Base-by-base conservation (phyloP, 2,113 vertebrate genomes). In the Arvicanthis niloticus region DNA sequence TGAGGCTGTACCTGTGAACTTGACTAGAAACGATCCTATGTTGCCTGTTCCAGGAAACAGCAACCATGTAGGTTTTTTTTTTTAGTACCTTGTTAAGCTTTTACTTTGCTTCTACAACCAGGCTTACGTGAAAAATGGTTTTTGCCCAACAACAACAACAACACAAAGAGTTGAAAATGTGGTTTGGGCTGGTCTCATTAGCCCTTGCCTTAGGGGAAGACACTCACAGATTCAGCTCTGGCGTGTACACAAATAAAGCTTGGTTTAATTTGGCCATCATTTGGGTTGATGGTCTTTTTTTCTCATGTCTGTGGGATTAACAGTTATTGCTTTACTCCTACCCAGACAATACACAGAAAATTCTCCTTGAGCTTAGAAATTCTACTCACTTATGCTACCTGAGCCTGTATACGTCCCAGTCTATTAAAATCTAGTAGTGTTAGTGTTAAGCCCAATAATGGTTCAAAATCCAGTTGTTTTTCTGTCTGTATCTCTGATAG, bases 281-380 rank as follows among this genome's bases (percentile, higher is more conserved):
- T 82, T 40, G 24, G 13, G 22, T 29, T 29, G 13, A n/a, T 84
- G n/a, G 13, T 31, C 37, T 60, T 82, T 82, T n/a, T 84, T n/a
- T 7, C 4, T 60, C 13, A 17, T 1, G 10, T 60, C 12, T 82
- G 56, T 29, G 56, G 56, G 12, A 13, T 40, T 60, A 40, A 62
- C 7, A 62, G n/a, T 91, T 92, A 87, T 24, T 40, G 7, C 68
- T 95, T 92, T 94, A 19, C 73, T 96, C 5, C 53, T 42, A 73
- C 73, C 58, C 45, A 87, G 87, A 89, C 77, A 97, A 95, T 75
- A n/a, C 88, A 67, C 76, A 82, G 88, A 40, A 31, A 40, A 56
- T 16, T 37, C 9, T 96, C 76, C 3, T 0, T 51, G 88, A 40
- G 37, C 82, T 29, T 40, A 42, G 48, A 96, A 90, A 92, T 65